phyloP scores from a whole-genome alignment of 2,113 vertebrate species.

The Phyllopteryx taeniolatus region DNA sequence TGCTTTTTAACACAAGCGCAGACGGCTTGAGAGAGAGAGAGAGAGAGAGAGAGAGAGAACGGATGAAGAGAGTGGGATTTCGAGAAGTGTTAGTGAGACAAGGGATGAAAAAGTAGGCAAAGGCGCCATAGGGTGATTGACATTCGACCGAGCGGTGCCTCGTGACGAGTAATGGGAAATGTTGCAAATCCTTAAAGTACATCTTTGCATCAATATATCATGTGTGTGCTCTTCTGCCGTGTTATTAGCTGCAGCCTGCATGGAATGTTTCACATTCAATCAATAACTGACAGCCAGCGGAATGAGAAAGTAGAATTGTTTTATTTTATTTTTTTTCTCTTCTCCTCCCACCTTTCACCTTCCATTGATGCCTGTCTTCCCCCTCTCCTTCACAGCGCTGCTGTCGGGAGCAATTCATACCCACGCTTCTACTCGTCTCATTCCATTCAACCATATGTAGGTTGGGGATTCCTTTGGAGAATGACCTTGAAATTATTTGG shows the following conservation, averaged over 20 bases:
- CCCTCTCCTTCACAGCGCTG: not conserved
- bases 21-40: constrained; percentile 20
- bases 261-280: constrained; percentile 54
- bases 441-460: not conserved
- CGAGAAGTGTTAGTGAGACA: constrained; percentile 31
- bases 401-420: constrained; percentile 8
- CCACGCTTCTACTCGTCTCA: not conserved
- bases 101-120: constrained; percentile 21
- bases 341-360: constrained; percentile 17
- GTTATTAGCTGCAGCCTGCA: constrained; percentile 48
- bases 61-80: constrained; percentile 30
- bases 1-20: constrained; percentile 27
- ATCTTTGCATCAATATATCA: not conserved
- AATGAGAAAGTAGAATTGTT: constrained; percentile 37
- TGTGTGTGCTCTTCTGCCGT: constrained; percentile 4
- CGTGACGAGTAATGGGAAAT: constrained; percentile 10
- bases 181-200: constrained; percentile 4
- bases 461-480: not conserved
- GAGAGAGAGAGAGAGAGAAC: constrained; percentile 28
- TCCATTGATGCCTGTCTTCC: constrained; percentile 4
- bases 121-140: not conserved
- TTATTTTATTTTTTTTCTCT: constrained; percentile 3
- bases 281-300: constrained; percentile 55
- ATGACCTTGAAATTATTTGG: not conserved
- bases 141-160: constrained; percentile 26